Evolutionary conservation across 2,888 invertebrate species (phyloP), one percentile per base, ranked within the genome.

Genomic region (Agriopis aurantiaria): DNA sequence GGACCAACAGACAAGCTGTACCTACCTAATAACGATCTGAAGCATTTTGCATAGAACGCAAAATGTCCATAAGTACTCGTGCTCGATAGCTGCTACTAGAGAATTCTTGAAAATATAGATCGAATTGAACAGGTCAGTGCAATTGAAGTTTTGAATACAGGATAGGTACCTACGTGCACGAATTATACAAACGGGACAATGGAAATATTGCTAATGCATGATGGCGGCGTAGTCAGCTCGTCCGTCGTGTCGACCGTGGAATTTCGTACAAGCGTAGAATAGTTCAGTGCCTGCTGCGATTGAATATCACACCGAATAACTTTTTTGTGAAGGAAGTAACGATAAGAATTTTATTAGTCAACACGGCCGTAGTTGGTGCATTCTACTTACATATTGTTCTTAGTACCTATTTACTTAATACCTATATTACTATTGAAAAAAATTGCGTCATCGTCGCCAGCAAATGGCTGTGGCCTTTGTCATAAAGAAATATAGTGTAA

Each of bases 101-200:
- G 17, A 58, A 48, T 45, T 63, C 46, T 59, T 55, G 61, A 65
- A 65, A 55, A 63, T 45, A 66, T 51, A 65, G 55, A 65, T 65
- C 58, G 53, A 55, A 70, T 49, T 71, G 62, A 80, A 82, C 83
- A 91, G 91, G 91, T 91, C 87, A 91, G 91, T 91, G 86, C 72
- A 80, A 81, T 76, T 85, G 86, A 86, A 75, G 83, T 81, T 82
- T 80, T 73, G 73, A 74, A 77, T 69, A 76, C 63, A 66, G 74
- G 73, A 73, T 65, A 66, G 69, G 33, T 33, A 33, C 33, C 5
- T 33, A 33, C 33, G 33, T 23, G 17, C 0, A 33, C 33, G 67
- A 76, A 64, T 75, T 71, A 73, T 65, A 63, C 64, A 64, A 75
- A 41, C 41, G 51, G 48, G 12, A 55, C 62, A 23, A 68, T 69